These are phyloP conservation scores for Cynoglossus semilaevis DNA, from an alignment of 2,113 vertebrate genomes.

Conservation along the genomic window DNA sequence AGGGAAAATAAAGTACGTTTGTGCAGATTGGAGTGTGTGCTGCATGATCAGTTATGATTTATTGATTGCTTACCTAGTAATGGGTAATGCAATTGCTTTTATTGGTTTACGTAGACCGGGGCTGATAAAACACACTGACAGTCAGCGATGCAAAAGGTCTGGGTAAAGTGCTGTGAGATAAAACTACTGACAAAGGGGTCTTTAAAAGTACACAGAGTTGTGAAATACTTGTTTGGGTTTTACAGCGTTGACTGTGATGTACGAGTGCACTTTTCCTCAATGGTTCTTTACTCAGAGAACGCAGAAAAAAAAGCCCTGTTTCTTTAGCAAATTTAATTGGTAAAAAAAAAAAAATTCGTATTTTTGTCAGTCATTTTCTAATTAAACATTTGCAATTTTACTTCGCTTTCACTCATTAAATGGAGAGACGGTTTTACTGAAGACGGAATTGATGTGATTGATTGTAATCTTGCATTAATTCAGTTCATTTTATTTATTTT, in stretches of 20 bases:
- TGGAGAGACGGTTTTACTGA: too few relatives aligned
- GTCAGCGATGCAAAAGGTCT: conserved; percentile 40
- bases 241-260: conserved; percentile 2
- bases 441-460: too few relatives aligned
- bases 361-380: too few relatives aligned
- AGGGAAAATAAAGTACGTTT: conserved; percentile 34
- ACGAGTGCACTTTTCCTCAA: not conserved
- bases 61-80: conserved; percentile 61
- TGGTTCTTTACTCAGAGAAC: too few relatives aligned
- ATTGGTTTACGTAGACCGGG: conserved; percentile 62
- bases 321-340: too few relatives aligned
- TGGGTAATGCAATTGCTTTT: conserved; percentile 65
- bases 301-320: too few relatives aligned
- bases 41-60: conserved; percentile 59
- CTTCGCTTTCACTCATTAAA: too few relatives aligned
- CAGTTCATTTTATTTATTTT: too few relatives aligned
- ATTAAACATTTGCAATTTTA: too few relatives aligned
- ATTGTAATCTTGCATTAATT: too few relatives aligned
- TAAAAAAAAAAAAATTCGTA: too few relatives aligned
- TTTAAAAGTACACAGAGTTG: not conserved
- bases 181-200: conserved; percentile 1
- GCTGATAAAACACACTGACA: conserved; percentile 62
- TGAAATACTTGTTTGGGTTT: conserved; percentile 1
- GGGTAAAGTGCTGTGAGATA: conserved; percentile 36
- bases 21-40: not conserved